A percentile compares a stretch with the other conserved stretches of the same genome.
Conservation (phyloP, 2,113 vertebrate species). For the Larimichthys polyactis region DNA sequence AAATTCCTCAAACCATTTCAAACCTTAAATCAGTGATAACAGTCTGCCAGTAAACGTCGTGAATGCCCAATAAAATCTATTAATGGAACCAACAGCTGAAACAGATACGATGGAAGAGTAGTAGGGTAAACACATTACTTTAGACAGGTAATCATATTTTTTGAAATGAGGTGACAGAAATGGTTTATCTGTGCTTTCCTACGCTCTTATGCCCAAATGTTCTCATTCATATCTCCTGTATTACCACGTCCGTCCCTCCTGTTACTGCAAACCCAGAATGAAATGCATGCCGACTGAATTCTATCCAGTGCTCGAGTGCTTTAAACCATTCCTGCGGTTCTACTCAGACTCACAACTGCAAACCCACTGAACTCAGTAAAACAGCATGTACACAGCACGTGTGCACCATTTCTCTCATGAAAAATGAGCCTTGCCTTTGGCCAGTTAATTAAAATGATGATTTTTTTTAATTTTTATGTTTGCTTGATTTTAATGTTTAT, state of each 20-base stretch:
- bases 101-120: constrained; percentile 10
- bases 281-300: constrained; percentile 50
- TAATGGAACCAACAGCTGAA: constrained; percentile 8
- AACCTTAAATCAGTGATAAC: constrained; percentile 20
- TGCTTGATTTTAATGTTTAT: constrained; percentile 41
- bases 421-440: constrained; percentile 42
- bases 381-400: constrained; percentile 11
- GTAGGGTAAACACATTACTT: constrained; percentile 25
- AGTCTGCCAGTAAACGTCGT: constrained; percentile 27
- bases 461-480: constrained; percentile 20
- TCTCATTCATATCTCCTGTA: constrained; percentile 34
- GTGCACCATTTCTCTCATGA: constrained; percentile 26
- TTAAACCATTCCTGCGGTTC: constrained; percentile 36
- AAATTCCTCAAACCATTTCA: constrained; percentile 13
- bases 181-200: constrained; percentile 57
- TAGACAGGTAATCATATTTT: constrained; percentile 63
- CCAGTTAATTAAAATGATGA: constrained; percentile 12
- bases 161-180: constrained; percentile 66
- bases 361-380: constrained; percentile 40
- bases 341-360: constrained; percentile 16
- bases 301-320: constrained; percentile 42
- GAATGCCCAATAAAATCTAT: constrained; percentile 22
- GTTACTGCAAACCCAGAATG: constrained; percentile 46
- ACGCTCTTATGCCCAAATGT: constrained; percentile 24
- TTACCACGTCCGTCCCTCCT: constrained; percentile 18